phyloP scores from a whole-genome alignment of 2,797 vertebrate species.

The Aselliscus stoliczkanus region DNA sequence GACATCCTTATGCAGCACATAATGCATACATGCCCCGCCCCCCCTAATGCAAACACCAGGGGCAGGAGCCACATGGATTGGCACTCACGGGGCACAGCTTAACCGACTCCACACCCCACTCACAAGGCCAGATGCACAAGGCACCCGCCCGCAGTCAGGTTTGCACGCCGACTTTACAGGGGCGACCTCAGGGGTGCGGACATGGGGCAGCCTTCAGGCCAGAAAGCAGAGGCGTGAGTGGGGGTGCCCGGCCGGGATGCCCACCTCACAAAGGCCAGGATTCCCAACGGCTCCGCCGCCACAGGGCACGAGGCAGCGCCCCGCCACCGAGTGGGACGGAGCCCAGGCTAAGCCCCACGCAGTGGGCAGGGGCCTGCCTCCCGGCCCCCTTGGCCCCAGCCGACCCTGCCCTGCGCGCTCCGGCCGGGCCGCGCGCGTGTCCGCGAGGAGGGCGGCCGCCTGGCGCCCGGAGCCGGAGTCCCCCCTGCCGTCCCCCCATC shows the following conservation, averaged over 20 bases:
- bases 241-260: slow-evolving; percentile 20
- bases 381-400: background rate
- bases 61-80: background rate
- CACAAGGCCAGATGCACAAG: background rate
- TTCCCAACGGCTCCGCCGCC: background rate
- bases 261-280: slow-evolving; percentile 30
- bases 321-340: background rate
- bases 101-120: background rate
- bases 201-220: background rate
- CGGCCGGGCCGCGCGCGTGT: background rate
- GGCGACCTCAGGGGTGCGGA: background rate
- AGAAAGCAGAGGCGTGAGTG: background rate
- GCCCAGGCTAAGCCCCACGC: background rate
- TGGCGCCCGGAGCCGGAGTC: slow-evolving; percentile 58
- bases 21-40: fast-evolving
- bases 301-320: background rate
- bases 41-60: background rate
- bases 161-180: background rate
- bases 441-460: background rate
- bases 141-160: background rate
- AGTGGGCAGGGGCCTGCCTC: background rate
- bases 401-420: background rate
- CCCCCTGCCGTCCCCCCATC: slow-evolving; percentile 75
- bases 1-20: background rate
- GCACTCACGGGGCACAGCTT: background rate